Base-by-base conservation (phyloP, 30 jellyfish, hydroid and myxozoan species). In the Chrysaora quinquecirrha region DNA sequence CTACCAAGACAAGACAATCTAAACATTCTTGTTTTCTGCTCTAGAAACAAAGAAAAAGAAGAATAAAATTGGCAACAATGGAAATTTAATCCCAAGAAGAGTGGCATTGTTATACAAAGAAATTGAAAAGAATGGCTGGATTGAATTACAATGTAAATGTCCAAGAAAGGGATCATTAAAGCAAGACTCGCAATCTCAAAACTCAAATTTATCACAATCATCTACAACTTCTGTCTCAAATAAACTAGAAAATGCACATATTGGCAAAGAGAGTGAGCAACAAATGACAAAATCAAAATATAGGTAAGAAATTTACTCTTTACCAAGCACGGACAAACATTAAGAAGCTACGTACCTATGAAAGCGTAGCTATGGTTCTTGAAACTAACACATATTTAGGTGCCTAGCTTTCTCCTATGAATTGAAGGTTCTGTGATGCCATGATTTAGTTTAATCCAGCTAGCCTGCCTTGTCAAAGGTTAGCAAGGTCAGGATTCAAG, bases 91-190 rank as follows among this genome's bases (percentile, higher is more conserved):
- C 21, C 87, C 97, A 54, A 52, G 50, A 30, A 68, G 72, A 63
- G 60, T 89, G 11, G 91, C 87, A 0, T 54, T 75, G 34, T 64
- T 89, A 22, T 89, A 81, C 67, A 81, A 83, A 58, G 97, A 89
- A 18, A 77, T 89, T 38, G 95, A 83, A 48, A 83, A 81, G 58
- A 89, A 89, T 71, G 89, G 89, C 48, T 34, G 76, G 58, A 62
- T 89, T 11, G 85, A 73, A 9, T 34, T 89, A 58, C 46, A 73
- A 1, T 89, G 95, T 54, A 83, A 67, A 28, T 89, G 91, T 46
- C 95, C 97, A 46, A 68, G 97, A 47, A 82, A 75, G 70, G 97
- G 97, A 22, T 83, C 87, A 16, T 1, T 84, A 1, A 80, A 65
- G 56, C 48, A 80, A 19, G n/a, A n/a, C n/a, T n/a, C n/a, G n/a